Evolutionary conservation across 2,797 vertebrate genomes (phyloP), one percentile per base, ranked within the genome.

Genomic region (Epinephelus malabaricus): DNA sequence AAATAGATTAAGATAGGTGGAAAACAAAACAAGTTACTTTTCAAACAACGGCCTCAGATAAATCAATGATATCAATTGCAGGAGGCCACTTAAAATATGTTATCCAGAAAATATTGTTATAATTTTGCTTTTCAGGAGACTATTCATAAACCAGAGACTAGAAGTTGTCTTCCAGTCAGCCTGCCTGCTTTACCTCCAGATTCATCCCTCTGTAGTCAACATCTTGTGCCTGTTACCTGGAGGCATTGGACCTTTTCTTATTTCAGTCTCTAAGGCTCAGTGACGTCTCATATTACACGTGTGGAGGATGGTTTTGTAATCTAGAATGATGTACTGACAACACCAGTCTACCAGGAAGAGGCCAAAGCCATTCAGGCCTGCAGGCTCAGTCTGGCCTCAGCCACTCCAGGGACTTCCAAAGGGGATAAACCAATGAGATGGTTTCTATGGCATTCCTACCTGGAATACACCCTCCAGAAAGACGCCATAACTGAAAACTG

Each of bases 251-350:
- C 79, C 66, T 21, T 66, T 56, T 77, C 61, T 62, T 60, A 46
- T 59, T 72, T 30, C 13, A 49, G 45, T 79, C 86, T 85, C 83
- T 9, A 6, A 77, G 88, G 77, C 83, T 64, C 21, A 46, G 69
- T 65, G 67, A 82, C 77, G 71, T 85, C 77, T 90, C 82, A 69
- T 47, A 64, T 90, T 89, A 83, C 87, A 88, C 54, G 78, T 90
- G 67, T 82, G 62, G 77, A 63, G 74, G 54, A 76, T 63, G 76
- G 60, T 83, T 88, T 79, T 79, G 69, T 78, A 62, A 64, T 81
- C 23, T 25, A 14, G 46, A 76, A 72, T 76, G 86, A 86, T 78
- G 83, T 14, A 60, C 76, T 83, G 73, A 87, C 77, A 85, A 64
- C 71, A 75, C 18, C 1, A 40, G 56, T 79, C 51, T 27, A 67